Conservation (phyloP, 2,888 invertebrate genomes). For the Conchocele bisecta region DNA sequence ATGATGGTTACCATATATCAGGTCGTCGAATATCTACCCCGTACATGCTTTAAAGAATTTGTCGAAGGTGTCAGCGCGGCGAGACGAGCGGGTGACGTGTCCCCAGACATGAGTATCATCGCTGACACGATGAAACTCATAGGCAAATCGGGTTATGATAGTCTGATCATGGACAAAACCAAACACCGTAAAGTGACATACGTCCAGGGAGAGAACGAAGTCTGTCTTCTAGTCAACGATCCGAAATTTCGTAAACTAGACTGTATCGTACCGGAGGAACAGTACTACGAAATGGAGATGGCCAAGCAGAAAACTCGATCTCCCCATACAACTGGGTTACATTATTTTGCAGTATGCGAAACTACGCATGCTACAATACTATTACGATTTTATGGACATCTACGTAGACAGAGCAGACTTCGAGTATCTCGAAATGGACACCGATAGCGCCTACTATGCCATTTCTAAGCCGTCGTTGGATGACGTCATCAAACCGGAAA, state of each 20-base stretch:
- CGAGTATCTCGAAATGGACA: slow-evolving; percentile 48
- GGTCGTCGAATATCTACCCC: too few relatives aligned
- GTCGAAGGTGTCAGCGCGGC: too few relatives aligned
- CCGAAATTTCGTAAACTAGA: slow-evolving; percentile 7
- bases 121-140: too few relatives aligned
- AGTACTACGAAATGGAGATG: too few relatives aligned
- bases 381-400: slow-evolving; percentile 17
- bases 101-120: too few relatives aligned
- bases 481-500: background rate
- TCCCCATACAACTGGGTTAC: slow-evolving; percentile 39
- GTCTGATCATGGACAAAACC: slow-evolving; percentile 22
- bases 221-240: background rate
- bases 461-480: background rate
- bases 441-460: slow-evolving; percentile 25
- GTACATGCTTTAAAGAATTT: too few relatives aligned
- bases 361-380: slow-evolving; percentile 24
- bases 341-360: slow-evolving; percentile 48
- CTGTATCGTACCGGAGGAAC: too few relatives aligned
- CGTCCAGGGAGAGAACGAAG: slow-evolving; percentile 1
- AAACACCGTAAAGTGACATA: slow-evolving; percentile 26
- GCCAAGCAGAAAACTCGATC: too few relatives aligned
- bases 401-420: slow-evolving; percentile 20
- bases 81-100: too few relatives aligned
- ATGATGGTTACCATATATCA: slow-evolving; percentile 27
- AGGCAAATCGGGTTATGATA: too few relatives aligned